Evolutionary conservation across 1,140 invertebrate genomes (phyloP).

Genomic region (Drosophila novamexicana): DNA sequence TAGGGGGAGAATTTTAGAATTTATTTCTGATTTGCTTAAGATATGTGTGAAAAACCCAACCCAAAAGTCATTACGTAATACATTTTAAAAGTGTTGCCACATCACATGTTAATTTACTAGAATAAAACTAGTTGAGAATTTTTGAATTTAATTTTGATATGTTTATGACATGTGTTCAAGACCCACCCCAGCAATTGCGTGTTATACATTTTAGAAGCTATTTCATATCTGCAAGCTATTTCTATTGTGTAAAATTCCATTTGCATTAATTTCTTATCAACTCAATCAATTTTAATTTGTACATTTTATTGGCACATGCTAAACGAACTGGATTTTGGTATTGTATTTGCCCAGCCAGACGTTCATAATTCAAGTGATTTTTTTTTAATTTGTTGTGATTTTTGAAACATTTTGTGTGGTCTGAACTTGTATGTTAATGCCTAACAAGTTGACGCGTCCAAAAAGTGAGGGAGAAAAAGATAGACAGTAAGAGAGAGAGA

Average conservation of each 20-base stretch:
- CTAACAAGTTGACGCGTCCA: slow-evolving; percentile 1
- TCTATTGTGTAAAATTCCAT: background rate
- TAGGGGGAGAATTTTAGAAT: too few relatives aligned
- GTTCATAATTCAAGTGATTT: slow-evolving; percentile 16
- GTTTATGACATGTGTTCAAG: too few relatives aligned
- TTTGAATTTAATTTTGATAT: too few relatives aligned
- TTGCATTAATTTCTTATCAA: slow-evolving; percentile 20
- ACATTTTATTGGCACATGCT: slow-evolving; percentile 35
- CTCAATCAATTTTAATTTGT: slow-evolving; percentile 21
- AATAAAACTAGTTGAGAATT: too few relatives aligned
- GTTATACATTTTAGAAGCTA: too few relatives aligned
- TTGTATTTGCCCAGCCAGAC: slow-evolving; percentile 17
- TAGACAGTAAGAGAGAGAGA: background rate
- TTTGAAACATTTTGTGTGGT: slow-evolving; percentile 40
- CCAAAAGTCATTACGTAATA: too few relatives aligned
- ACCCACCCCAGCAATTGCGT: too few relatives aligned
- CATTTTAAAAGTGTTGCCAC: too few relatives aligned
- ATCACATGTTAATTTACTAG: too few relatives aligned
- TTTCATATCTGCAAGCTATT: background rate
- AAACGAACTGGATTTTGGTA: slow-evolving; percentile 37
- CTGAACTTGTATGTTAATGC: slow-evolving; percentile 35
- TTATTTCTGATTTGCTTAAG: too few relatives aligned
- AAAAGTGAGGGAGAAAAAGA: too few relatives aligned
- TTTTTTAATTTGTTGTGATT: slow-evolving; percentile 9
- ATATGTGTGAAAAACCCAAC: too few relatives aligned